These are phyloP conservation scores for Procambarus virginalis DNA, from an alignment of 1,140 invertebrate genomes.

Conservation along the genomic window DNA sequence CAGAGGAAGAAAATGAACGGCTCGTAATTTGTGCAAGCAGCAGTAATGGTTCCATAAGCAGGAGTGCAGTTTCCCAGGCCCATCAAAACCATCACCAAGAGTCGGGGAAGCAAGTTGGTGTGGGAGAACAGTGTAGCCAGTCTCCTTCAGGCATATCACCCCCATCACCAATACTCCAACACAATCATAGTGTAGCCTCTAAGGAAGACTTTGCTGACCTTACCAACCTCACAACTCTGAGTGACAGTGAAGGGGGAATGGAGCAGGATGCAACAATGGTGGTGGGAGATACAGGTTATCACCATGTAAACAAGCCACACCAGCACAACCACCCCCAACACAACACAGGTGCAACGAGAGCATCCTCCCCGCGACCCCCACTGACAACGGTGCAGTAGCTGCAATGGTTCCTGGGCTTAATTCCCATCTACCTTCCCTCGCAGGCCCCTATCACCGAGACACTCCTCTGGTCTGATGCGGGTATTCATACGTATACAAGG, in stretches of 20 bases:
- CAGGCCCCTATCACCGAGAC: conserved; percentile 57
- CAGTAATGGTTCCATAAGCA: conserved; percentile 48
- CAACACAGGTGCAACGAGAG: conserved; percentile 37
- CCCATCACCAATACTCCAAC: conserved; percentile 41
- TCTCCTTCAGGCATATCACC: conserved; percentile 11
- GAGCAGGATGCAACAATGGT: conserved; percentile 9
- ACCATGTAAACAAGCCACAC: neutral
- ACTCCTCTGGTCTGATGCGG: conserved; percentile 65
- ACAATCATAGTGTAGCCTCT: conserved; percentile 34
- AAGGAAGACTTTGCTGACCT: conserved; percentile 33
- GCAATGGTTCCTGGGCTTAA: conserved; percentile 20
- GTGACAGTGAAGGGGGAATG: conserved; percentile 44
- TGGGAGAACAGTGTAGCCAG: neutral
- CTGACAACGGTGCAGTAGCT: conserved; percentile 59
- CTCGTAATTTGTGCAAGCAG: conserved; percentile 50
- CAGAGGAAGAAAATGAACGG: conserved; percentile 49
- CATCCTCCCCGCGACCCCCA: conserved; percentile 45
- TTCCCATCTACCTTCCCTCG: conserved; percentile 45
- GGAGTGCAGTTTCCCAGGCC: conserved; percentile 2
- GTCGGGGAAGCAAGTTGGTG: conserved; percentile 1
- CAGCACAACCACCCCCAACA: conserved; percentile 26
- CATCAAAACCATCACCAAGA: conserved; percentile 35
- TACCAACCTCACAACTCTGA: conserved; percentile 55
- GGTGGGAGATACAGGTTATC: conserved; percentile 2
- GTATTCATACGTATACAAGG: conserved; percentile 68